Evolutionary conservation across 2,888 invertebrate species (phyloP).

Genomic region (Reticulitermes lucifugus): DNA sequence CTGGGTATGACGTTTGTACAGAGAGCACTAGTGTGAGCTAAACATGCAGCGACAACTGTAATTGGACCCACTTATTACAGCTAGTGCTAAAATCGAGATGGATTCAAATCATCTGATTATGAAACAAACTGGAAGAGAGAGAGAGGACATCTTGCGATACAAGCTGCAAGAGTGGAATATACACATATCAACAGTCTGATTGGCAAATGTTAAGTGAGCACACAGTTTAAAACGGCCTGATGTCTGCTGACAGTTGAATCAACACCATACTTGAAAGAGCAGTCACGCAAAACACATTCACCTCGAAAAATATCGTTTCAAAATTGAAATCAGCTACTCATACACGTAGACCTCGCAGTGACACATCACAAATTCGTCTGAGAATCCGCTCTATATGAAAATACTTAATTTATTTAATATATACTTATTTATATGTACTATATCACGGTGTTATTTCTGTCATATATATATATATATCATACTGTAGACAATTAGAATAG

Average conservation of each 20-base stretch:
- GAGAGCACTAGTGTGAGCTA: not conserved
- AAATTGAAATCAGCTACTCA: not conserved
- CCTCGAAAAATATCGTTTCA: not conserved
- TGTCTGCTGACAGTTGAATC: not conserved
- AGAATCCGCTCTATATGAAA: conserved; percentile 34
- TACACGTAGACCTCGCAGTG: not conserved
- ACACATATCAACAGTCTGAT: not conserved
- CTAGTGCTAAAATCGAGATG: not conserved
- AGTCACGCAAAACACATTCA: not conserved
- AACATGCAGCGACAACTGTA: not conserved
- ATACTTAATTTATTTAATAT: conserved; percentile 26
- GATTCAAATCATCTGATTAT: not conserved
- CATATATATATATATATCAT: conserved; percentile 1
- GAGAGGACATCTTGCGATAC: not conserved
- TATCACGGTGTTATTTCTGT: conserved; percentile 22
- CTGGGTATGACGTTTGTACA: no score
- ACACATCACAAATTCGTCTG: not conserved
- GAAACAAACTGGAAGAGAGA: no score
- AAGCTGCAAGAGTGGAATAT: not conserved
- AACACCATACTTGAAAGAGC: not conserved
- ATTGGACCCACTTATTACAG: conserved; percentile 7
- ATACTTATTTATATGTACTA: conserved; percentile 2
- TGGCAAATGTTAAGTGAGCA: conserved; percentile 1
- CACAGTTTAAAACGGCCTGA: not conserved
- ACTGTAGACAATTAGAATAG: conserved; percentile 29